Conservation (phyloP, 2,797 vertebrate genomes). For the Crypturellus tataupa region DNA sequence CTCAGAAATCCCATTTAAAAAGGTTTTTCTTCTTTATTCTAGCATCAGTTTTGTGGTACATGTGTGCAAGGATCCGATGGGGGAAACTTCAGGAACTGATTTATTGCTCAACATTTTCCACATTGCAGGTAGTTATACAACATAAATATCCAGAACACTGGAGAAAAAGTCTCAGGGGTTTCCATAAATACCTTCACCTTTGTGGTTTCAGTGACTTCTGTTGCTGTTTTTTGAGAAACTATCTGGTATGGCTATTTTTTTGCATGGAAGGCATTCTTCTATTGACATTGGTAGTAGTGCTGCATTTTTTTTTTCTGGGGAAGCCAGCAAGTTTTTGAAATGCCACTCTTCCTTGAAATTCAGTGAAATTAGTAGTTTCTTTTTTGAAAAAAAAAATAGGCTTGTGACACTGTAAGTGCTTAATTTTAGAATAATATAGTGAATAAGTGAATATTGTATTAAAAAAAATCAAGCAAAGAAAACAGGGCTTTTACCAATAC, state of each 20-base stretch:
- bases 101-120: neutral
- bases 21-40: neutral
- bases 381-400: neutral
- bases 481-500: neutral
- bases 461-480: neutral
- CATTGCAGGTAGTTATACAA: neutral
- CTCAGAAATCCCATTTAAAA: neutral
- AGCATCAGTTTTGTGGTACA: neutral
- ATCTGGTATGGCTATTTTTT: neutral
- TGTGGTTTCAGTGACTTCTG: neutral
- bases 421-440: neutral
- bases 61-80: neutral
- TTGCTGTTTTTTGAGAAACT: neutral
- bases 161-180: neutral
- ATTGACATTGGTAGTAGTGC: too few relatives aligned
- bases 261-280: too few relatives aligned
- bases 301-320: too few relatives aligned
- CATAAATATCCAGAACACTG: neutral
- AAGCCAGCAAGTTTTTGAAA: too few relatives aligned
- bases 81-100: neutral
- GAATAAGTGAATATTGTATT: neutral
- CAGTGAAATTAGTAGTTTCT: too few relatives aligned
- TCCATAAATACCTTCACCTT: neutral
- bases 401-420: neutral
- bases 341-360: too few relatives aligned